These are phyloP conservation scores for Chloroceryle inda DNA, from an alignment of 2,797 vertebrate species.

Conservation along the genomic window DNA sequence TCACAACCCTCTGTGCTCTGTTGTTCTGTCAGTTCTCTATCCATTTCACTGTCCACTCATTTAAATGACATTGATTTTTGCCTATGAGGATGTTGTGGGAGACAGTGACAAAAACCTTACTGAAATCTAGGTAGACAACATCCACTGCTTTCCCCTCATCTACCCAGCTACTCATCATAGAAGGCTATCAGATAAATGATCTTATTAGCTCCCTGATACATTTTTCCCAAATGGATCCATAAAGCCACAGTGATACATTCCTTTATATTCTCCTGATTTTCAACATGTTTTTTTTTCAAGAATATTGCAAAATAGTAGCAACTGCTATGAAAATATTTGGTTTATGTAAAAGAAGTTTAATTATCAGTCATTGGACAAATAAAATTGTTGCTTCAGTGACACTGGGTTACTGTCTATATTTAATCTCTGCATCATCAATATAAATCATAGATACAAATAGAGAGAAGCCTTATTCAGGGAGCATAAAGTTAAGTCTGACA, in stretches of 20 bases:
- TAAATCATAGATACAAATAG: not conserved
- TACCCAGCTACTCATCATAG: too few species aligned
- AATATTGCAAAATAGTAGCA: not conserved
- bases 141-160: too few species aligned
- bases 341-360: not conserved
- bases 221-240: not conserved
- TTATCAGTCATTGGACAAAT: not conserved
- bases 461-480: not conserved
- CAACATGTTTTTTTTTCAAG: not conserved
- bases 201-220: too few species aligned
- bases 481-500: not conserved
- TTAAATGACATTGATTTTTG: not conserved
- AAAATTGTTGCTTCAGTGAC: not conserved
- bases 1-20: not conserved
- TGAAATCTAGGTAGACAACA: too few species aligned
- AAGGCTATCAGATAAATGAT: too few species aligned
- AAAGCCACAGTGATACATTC: not conserved
- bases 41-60: not conserved
- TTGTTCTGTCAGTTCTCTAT: not conserved
- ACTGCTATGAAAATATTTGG: not conserved
- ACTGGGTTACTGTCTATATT: not conserved
- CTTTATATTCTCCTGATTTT: not conserved
- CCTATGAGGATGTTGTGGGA: too few species aligned
- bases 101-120: too few species aligned
- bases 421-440: not conserved